A percentile compares a stretch with the other conserved stretches of the same genome.
Conservation (phyloP, 2,888 invertebrate species). For the Campopleginae sp. region DNA sequence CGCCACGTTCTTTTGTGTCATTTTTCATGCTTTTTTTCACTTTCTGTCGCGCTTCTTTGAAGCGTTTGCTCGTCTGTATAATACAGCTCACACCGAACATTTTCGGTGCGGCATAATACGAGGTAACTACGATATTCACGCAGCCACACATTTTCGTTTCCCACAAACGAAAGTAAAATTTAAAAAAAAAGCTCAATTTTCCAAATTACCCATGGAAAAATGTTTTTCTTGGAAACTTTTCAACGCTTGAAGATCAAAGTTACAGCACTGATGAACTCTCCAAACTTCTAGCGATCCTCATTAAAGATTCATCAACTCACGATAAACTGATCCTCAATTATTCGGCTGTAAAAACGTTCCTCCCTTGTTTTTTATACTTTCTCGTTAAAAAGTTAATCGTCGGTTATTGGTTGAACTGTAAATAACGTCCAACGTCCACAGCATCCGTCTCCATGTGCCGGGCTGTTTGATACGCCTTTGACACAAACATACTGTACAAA, state of each 20-base stretch:
- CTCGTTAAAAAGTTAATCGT: neutral
- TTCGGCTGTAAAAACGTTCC: neutral
- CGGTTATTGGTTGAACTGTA: neutral
- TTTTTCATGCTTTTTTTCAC: neutral
- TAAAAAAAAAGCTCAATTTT: neutral
- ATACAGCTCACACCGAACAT: neutral
- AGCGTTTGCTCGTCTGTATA: neutral
- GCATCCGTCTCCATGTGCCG: neutral
- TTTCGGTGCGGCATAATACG: neutral
- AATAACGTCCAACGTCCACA: no score
- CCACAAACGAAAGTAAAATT: no score
- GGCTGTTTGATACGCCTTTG: conserved; percentile 24
- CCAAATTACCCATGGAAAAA: neutral
- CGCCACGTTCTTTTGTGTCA: conserved; percentile 1
- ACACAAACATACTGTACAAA: conserved; percentile 22
- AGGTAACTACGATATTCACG: neutral
- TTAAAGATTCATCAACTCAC: neutral
- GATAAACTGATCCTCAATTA: neutral
- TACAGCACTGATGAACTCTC: neutral
- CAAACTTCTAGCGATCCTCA: neutral
- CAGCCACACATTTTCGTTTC: no score
- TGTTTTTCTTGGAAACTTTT: neutral
- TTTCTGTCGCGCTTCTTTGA: neutral
- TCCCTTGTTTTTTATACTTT: neutral
- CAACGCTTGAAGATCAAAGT: neutral